Conservation (phyloP, 2,888 invertebrate genomes). For the Meliscaeva auricollis region DNA sequence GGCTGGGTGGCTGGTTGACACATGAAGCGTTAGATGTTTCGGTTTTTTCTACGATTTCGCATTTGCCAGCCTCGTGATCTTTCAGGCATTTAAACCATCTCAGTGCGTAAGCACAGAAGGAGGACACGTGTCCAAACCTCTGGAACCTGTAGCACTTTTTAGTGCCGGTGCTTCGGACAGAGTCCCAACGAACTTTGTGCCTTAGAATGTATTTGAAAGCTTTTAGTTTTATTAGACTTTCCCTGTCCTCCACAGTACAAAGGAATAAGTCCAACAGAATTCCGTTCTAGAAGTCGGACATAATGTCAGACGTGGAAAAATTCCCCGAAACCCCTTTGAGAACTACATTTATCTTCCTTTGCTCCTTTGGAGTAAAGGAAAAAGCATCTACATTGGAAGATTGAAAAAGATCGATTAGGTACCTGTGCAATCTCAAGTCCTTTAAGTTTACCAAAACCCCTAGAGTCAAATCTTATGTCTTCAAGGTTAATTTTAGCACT, state of each 20-base stretch:
- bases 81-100: conserved; percentile 5
- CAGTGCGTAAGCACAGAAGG: background rate
- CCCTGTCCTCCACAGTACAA: background rate
- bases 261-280: background rate
- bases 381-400: too few species aligned
- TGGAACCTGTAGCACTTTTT: conserved; percentile 17
- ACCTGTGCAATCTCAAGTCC: too few species aligned
- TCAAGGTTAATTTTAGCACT: too few species aligned
- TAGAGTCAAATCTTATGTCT: too few species aligned
- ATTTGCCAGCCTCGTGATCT: background rate
- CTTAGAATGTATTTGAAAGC: background rate
- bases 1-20: background rate
- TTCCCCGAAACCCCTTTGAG: too few species aligned
- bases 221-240: background rate
- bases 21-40: background rate
- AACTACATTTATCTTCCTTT: too few species aligned
- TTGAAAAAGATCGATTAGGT: too few species aligned
- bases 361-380: too few species aligned
- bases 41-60: background rate
- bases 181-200: background rate
- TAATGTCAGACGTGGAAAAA: too few species aligned
- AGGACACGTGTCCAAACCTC: background rate
- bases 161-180: background rate
- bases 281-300: background rate
- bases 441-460: too few species aligned